A percentile compares a stretch with the other conserved stretches of the same genome.
These are phyloP conservation scores for Desmophyllum pertusum DNA, from an alignment of 92 coral and sea anemone species.

Conservation along the genomic window DNA sequence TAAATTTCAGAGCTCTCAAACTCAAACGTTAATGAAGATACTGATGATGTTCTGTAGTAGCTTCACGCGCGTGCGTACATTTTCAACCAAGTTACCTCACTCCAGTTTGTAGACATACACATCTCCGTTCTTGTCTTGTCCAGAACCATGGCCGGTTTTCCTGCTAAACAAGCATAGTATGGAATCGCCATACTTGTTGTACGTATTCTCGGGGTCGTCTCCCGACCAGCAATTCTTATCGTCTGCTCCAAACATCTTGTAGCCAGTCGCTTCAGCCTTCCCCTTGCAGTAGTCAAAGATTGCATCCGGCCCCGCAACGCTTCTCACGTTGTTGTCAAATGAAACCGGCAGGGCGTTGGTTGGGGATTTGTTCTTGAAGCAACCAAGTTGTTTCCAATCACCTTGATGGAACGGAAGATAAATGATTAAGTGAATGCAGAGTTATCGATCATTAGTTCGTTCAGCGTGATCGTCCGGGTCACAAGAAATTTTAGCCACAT, in stretches of 20 bases:
- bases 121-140: background rate
- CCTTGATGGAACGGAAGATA: background rate
- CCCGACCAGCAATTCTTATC: constrained; percentile 20
- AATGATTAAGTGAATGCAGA: background rate
- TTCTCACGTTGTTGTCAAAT: constrained; percentile 2
- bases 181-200: constrained; percentile 8
- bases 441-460: background rate
- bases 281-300: constrained; percentile 11
- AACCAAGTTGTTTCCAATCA: background rate
- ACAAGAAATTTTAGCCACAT: no score
- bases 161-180: background rate
- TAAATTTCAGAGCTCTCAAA: no score
- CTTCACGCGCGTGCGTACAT: background rate
- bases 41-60: no score
- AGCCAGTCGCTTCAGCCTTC: constrained; percentile 12
- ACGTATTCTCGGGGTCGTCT: background rate
- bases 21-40: no score
- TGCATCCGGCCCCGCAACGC: background rate
- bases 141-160: background rate
- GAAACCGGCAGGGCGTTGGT: background rate
- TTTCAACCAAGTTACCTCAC: background rate
- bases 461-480: no score
- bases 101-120: constrained; percentile 8
- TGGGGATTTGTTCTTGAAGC: constrained; percentile 11
- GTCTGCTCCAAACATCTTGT: constrained; percentile 15